phyloP scores from a whole-genome alignment of 2,113 vertebrate genomes.

The Lynx canadensis region DNA sequence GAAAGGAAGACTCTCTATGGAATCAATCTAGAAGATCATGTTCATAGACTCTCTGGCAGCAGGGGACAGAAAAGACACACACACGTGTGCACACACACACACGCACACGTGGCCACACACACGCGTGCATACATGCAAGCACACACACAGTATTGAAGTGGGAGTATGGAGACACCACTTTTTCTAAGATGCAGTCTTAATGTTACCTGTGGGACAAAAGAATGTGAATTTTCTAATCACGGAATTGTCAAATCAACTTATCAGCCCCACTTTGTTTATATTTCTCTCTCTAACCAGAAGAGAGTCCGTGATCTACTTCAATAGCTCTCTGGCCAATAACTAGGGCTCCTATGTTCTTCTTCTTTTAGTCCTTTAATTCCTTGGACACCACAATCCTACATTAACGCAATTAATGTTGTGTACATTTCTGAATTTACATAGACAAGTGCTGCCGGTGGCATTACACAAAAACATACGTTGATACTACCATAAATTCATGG shows the following conservation, averaged over 20 bases:
- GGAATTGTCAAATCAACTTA: not conserved
- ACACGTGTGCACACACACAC: no score
- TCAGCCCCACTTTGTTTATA: not conserved
- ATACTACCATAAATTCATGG: not conserved
- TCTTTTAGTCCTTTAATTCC: not conserved
- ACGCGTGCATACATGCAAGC: no score
- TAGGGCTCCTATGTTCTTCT: not conserved
- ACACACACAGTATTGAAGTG: not conserved
- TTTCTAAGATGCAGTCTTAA: not conserved
- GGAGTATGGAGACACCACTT: not conserved
- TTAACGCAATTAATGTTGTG: not conserved
- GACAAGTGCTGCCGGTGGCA: not conserved
- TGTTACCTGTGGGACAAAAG: not conserved
- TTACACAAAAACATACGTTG: not conserved
- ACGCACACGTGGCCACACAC: no score
- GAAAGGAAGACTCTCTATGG: not conserved
- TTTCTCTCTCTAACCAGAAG: not conserved
- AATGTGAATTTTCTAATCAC: not conserved
- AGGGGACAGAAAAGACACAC: not conserved
- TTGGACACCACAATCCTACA: not conserved
- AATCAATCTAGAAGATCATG: not conserved
- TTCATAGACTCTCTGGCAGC: not conserved
- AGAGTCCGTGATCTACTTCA: not conserved
- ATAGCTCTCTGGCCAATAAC: not conserved
- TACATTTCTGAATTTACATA: not conserved